A percentile compares a stretch with the other conserved stretches of the same genome.
Evolutionary conservation across 2,888 invertebrate genomes (phyloP).

Genomic region (Scelioninae gen. 1): DNA sequence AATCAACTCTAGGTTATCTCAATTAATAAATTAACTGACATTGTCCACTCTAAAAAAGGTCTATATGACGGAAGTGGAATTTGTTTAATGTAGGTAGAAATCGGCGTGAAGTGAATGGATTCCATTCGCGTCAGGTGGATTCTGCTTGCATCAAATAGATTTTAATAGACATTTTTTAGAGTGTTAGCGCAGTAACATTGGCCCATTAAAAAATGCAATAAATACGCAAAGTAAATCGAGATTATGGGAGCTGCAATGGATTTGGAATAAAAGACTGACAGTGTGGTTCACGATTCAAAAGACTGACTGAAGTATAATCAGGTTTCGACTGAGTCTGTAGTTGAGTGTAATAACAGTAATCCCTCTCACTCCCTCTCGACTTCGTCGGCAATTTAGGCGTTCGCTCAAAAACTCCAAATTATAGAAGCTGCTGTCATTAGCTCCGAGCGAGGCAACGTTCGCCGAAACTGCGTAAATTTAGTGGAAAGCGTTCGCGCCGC

Average conservation of each 20-base stretch:
- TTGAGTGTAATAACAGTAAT: conserved; percentile 84
- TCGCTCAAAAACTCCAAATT: conserved; percentile 84
- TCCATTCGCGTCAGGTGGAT: too few species aligned
- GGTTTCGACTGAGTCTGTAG: conserved; percentile 81
- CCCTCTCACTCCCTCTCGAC: conserved; percentile 75
- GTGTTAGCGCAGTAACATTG: conserved; percentile 37
- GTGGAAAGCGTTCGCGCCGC: conserved; percentile 71
- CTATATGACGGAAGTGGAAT: too few species aligned
- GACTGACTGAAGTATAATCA: conserved; percentile 83
- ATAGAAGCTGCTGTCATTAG: conserved; percentile 84
- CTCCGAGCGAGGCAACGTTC: conserved; percentile 74
- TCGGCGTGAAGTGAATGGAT: too few species aligned
- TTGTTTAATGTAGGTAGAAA: too few species aligned
- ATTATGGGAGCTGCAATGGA: conserved; percentile 58
- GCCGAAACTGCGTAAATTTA: conserved; percentile 75
- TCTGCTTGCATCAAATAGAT: too few species aligned
- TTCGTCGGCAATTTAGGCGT: conserved; percentile 83
- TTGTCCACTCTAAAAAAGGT: too few species aligned
- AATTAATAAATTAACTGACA: too few species aligned
- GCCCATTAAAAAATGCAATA: conserved; percentile 54
- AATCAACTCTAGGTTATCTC: too few species aligned
- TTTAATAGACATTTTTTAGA: too few species aligned
- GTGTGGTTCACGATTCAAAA: conserved; percentile 77
- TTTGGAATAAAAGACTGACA: conserved; percentile 76
- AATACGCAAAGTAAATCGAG: conserved; percentile 67